Conservation (phyloP, 64 coral and sea anemone genomes). For the Acropora yongei region DNA sequence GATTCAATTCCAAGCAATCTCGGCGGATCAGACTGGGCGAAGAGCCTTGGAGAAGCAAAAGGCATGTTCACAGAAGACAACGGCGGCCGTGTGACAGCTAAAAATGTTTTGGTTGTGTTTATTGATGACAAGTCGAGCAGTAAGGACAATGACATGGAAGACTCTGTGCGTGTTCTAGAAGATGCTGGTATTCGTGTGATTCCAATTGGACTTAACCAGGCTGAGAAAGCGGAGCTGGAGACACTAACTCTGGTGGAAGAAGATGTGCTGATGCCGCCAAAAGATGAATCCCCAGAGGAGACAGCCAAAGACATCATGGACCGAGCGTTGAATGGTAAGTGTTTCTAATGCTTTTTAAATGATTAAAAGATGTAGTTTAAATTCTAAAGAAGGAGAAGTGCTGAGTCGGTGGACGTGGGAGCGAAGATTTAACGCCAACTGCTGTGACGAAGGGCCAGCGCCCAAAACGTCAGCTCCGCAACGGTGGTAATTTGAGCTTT, state of each 20-base stretch:
- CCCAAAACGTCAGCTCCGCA: too few relatives aligned
- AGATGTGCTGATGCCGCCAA: constrained; percentile 63
- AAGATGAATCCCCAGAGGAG: constrained; percentile 43
- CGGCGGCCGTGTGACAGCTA: constrained; percentile 44
- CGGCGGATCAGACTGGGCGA: constrained; percentile 27
- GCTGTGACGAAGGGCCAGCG: too few relatives aligned
- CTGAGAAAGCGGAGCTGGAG: constrained; percentile 64
- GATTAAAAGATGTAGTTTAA: too few relatives aligned
- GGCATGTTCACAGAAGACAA: constrained; percentile 5
- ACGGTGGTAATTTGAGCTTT: too few relatives aligned
- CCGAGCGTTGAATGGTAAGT: constrained; percentile 69
- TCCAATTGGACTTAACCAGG: constrained; percentile 71
- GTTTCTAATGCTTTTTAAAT: too few relatives aligned
- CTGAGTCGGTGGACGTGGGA: too few relatives aligned
- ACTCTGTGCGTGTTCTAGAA: constrained; percentile 18
- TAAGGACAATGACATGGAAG: constrained; percentile 32
- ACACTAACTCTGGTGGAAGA: constrained; percentile 59
- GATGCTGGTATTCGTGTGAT: constrained; percentile 72
- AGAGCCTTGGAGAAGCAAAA: constrained; percentile 27
- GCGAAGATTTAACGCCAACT: too few relatives aligned
- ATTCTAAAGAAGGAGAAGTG: too few relatives aligned
- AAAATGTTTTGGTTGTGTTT: constrained; percentile 81
- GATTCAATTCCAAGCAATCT: neutral
- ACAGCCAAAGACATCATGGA: constrained; percentile 65
- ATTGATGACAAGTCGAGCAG: constrained; percentile 78